Conservation (phyloP, 1,140 invertebrate genomes). For the Anagrus nilaparvatae region DNA sequence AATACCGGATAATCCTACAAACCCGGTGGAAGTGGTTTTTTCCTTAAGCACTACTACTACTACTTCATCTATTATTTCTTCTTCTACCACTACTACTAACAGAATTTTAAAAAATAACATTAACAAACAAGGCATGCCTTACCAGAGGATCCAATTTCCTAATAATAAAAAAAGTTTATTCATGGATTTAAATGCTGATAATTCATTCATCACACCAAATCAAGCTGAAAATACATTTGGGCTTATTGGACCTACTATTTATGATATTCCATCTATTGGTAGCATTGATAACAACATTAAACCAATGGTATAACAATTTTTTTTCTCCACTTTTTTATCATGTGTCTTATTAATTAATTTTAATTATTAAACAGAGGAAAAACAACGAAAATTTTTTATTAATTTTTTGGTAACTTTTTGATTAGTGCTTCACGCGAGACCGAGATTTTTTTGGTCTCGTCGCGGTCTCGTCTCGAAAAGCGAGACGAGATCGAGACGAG, state of each 20-base stretch:
- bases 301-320: constrained; percentile 32
- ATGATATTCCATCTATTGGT: constrained; percentile 29
- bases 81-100: constrained; percentile 39
- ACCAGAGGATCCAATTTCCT: constrained; percentile 28
- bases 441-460: too few species aligned
- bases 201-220: constrained; percentile 25
- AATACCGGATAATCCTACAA: constrained; percentile 54
- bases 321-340: background rate
- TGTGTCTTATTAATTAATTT: background rate
- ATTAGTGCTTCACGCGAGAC: too few species aligned
- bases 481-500: too few species aligned
- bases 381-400: too few species aligned
- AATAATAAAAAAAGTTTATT: constrained; percentile 32
- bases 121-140: constrained; percentile 28
- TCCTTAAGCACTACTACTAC: constrained; percentile 32
- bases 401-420: too few species aligned
- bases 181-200: constrained; percentile 23
- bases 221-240: constrained; percentile 36
- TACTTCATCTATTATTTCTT: too few species aligned
- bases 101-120: constrained; percentile 30
- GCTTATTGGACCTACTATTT: constrained; percentile 24
- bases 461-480: too few species aligned
- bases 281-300: constrained; percentile 29
- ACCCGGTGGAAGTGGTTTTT: constrained; percentile 40
- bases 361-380: background rate